Evolutionary conservation across 2,113 vertebrate genomes (phyloP), one percentile per base, ranked within the genome.

Genomic region (Spea multiplicata): DNA sequence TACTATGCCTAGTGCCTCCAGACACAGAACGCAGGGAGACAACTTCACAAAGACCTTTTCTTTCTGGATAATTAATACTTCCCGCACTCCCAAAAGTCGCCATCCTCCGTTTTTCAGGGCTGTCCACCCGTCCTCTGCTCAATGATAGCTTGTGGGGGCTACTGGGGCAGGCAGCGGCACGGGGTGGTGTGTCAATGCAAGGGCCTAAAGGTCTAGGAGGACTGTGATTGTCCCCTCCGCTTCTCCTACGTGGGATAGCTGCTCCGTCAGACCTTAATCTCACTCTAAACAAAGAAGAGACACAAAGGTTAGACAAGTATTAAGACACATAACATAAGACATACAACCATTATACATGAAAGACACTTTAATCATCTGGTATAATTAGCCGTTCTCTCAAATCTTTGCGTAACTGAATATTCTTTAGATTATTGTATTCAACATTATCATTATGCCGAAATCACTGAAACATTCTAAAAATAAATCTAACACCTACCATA

Each of bases 1-100:
- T 99, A 91, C 97, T 98, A 91, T 99, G 97, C 13, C 97, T 93
- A 5, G 97, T 99, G 80, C 95, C 93, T n/a, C 95, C 94, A 6
- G 94, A 91, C 17, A 90, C 87, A 0, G 96, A 90, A 81, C 96
- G 93, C 87, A 97, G 87, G 0, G 94, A 91, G 86, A 95, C 95
- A 16, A 94, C 94, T 50, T 99, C 97, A 0, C 92, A 90, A 81
- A 96, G 92, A 14, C 83, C 83, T 87, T 98, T 99, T 85, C 96
- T 95, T 81, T 99, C 97, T 0, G 92, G 91, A 87, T 94, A 96
- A 84, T 98, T 97, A 90, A 99, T 97, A 88, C 96, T 98, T 83
- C 96, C 97, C 0, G 90, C 94, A 0, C 97, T 99, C 83, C 97
- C 97, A 6, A 99, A 99, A 1, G 95, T 98, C 0, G 95, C 96